A percentile compares a stretch with the other conserved stretches of the same genome.
Evolutionary conservation across 2,797 vertebrate species (phyloP).

Genomic region (Alectoris magna): DNA sequence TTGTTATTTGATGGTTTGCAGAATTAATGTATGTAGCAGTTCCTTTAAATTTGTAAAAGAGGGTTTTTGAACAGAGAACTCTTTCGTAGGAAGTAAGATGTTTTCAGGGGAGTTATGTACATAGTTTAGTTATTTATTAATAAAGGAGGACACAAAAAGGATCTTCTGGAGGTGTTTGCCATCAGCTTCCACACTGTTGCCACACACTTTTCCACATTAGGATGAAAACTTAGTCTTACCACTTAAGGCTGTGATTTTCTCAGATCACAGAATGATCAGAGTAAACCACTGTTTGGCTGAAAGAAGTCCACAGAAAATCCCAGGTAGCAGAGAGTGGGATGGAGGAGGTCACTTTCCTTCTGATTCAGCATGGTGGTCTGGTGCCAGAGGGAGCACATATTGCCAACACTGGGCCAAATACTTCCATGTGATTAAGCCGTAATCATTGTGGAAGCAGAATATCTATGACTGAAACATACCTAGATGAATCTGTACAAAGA

Average conservation of each 20-base stretch:
- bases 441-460: background rate
- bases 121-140: background rate
- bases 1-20: background rate
- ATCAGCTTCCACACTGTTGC: background rate
- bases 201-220: background rate
- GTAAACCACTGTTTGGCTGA: background rate
- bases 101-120: rapidly evolving
- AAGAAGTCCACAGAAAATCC: slow-evolving; percentile 1
- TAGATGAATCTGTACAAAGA: background rate
- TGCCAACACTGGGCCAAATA: background rate
- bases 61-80: background rate
- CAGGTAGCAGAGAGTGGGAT: background rate
- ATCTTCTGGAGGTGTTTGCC: background rate
- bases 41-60: background rate
- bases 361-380: background rate
- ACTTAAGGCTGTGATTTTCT: background rate
- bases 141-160: background rate
- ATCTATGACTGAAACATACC: background rate
- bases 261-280: slow-evolving; percentile 1
- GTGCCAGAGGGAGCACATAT: background rate
- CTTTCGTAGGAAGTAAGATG: rapidly evolving
- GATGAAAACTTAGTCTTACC: background rate
- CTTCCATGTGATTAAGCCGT: background rate
- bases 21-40: background rate
- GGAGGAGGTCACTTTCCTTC: background rate